A percentile compares a stretch with the other conserved stretches of the same genome.
Conservation (phyloP, 2,888 invertebrate species). For the Spilarctia lutea region DNA sequence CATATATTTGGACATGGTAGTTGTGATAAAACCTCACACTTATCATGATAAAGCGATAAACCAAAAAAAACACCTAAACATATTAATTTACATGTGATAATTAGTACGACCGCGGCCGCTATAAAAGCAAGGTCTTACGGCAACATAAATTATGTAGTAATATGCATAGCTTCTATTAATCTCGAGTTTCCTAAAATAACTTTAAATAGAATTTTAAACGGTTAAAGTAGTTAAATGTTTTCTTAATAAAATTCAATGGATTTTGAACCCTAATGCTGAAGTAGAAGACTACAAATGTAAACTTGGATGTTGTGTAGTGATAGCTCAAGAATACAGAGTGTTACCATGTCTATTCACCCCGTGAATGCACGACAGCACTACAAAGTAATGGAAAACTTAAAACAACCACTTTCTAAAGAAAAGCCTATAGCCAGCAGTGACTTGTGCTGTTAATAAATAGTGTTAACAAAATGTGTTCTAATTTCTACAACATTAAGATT, state of each 20-base stretch:
- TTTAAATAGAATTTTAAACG: not conserved
- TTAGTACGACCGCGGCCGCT: conserved; percentile 28
- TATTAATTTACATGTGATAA: conserved; percentile 23
- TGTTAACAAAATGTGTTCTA: not conserved
- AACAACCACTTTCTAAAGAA: no score
- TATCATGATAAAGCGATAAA: not conserved
- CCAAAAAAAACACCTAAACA: conserved; percentile 6
- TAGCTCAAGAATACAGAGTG: no score
- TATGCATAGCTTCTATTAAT: conserved; percentile 11
- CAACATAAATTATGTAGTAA: conserved; percentile 14
- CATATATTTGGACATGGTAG: not conserved
- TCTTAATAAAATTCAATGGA: not conserved
- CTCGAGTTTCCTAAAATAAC: conserved; percentile 26
- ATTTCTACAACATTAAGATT: not conserved
- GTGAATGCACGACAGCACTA: no score
- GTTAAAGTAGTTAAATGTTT: not conserved
- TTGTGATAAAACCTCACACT: not conserved
- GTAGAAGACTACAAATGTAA: not conserved
- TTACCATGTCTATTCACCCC: no score
- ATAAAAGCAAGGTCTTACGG: conserved; percentile 36
- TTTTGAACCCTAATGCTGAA: not conserved
- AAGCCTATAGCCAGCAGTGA: no score
- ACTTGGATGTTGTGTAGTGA: not conserved
- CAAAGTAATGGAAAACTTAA: no score
- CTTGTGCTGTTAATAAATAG: no score